These are phyloP conservation scores for Puntigrus tetrazona DNA, from an alignment of 2,113 vertebrate genomes.

Conservation along the genomic window DNA sequence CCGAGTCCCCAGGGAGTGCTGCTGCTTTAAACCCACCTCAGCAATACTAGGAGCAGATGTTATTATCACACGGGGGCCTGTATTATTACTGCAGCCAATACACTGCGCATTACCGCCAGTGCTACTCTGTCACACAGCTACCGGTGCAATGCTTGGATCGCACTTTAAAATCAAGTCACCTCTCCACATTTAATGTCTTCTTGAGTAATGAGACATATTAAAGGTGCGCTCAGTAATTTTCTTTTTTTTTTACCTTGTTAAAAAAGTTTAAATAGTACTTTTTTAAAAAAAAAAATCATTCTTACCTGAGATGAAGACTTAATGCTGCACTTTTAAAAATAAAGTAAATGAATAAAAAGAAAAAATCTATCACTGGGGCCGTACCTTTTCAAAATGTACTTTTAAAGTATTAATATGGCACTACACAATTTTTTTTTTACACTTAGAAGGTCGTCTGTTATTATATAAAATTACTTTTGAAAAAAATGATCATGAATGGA, in stretches of 20 bases:
- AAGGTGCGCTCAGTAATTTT: not conserved
- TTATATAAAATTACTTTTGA: not conserved
- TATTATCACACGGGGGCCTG: constrained; percentile 50
- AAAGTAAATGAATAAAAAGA: too few relatives aligned
- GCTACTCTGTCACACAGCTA: constrained; percentile 1
- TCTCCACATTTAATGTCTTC: constrained; percentile 14
- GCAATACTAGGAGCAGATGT: constrained; percentile 48
- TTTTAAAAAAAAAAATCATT: not conserved
- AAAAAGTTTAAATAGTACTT: constrained; percentile 12
- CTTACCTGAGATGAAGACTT: not conserved
- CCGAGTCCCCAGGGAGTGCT: constrained; percentile 32
- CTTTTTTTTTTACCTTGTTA: not conserved
- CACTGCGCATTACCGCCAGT: not conserved
- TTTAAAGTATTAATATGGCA: too few relatives aligned
- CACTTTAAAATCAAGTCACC: constrained; percentile 34
- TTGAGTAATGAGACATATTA: constrained; percentile 2
- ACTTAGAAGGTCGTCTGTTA: not conserved
- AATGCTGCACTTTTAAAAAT: not conserved
- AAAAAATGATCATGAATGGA: not conserved
- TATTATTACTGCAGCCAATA: constrained; percentile 48
- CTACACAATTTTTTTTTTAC: not conserved
- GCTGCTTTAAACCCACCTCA: constrained; percentile 48
- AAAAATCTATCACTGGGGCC: too few relatives aligned
- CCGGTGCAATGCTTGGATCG: constrained; percentile 11
- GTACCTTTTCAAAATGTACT: too few relatives aligned